A percentile compares a stretch with the other conserved stretches of the same genome.
Evolutionary conservation across 2,888 invertebrate genomes (phyloP).

Genomic region (Sussaba pulchella): DNA sequence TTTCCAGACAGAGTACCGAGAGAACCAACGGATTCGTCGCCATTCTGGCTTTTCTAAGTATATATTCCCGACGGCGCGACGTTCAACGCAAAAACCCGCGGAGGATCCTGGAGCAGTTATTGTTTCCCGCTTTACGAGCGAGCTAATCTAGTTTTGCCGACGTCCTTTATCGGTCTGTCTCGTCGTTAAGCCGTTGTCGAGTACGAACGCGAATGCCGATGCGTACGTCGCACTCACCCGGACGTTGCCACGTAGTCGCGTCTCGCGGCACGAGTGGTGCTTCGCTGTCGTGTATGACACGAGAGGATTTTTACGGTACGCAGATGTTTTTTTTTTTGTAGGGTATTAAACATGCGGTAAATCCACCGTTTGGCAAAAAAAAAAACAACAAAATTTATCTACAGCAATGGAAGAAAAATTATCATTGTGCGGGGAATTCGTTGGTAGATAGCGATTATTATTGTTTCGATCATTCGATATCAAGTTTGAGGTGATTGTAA

Average conservation of each 20-base stretch:
- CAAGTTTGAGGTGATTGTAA: too few species aligned
- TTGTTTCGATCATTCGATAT: too few species aligned
- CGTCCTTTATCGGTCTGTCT: conserved; percentile 71
- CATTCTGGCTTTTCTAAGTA: conserved; percentile 5
- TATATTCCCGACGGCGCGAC: conserved; percentile 47
- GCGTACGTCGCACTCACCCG: conserved; percentile 32
- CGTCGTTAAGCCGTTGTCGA: conserved; percentile 67
- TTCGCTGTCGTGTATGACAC: background rate
- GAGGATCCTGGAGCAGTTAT: conserved; percentile 67
- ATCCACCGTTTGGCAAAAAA: background rate
- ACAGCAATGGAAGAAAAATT: too few species aligned
- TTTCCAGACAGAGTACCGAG: conserved; percentile 8
- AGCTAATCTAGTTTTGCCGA: conserved; percentile 74
- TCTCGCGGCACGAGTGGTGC: background rate
- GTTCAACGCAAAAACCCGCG: conserved; percentile 56
- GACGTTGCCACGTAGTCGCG: background rate
- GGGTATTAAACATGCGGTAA: background rate
- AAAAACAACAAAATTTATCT: too few species aligned
- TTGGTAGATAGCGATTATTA: too few species aligned
- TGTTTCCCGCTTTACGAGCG: conserved; percentile 75
- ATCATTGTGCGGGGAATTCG: too few species aligned
- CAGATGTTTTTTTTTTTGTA: conserved; percentile 5
- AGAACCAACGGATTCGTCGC: background rate
- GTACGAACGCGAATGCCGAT: conserved; percentile 7
- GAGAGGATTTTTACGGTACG: conserved; percentile 2